These are phyloP conservation scores for Cossypha heuglini DNA, from an alignment of 2,797 vertebrate genomes.

Conservation along the genomic window DNA sequence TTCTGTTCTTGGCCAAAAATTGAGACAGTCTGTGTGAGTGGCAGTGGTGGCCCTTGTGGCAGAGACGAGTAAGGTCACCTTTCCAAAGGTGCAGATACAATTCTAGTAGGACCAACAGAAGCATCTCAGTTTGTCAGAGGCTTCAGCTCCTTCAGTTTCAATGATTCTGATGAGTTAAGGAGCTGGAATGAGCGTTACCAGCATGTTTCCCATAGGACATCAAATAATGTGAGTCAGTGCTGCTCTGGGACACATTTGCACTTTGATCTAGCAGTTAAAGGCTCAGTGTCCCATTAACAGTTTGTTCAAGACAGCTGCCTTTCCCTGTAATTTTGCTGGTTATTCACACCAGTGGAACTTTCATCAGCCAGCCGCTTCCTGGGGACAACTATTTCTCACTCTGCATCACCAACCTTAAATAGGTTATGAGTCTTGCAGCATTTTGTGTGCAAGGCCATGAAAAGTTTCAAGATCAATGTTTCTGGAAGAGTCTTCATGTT, in stretches of 20 bases:
- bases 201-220: not conserved
- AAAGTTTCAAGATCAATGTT: not conserved
- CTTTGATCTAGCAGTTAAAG: conserved; percentile 58
- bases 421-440: not conserved
- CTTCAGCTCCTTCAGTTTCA: not conserved
- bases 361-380: not conserved
- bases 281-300: not conserved
- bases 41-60: not conserved
- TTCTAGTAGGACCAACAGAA: not conserved
- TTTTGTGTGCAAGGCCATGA: not conserved
- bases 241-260: not conserved
- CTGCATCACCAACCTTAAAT: conserved; percentile 5
- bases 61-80: not conserved
- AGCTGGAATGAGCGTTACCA: not conserved
- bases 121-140: not conserved
- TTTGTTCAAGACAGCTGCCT: not conserved
- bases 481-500: not conserved
- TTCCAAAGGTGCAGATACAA: not conserved
- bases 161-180: not conserved
- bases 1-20: not conserved
- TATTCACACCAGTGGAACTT: conserved; percentile 31
- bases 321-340: conserved; percentile 41
- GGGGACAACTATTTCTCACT: conserved; percentile 1
- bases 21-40: not conserved
- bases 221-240: not conserved